Evolutionary conservation across 2,888 invertebrate genomes (phyloP).

Genomic region (Pyralis farinalis): DNA sequence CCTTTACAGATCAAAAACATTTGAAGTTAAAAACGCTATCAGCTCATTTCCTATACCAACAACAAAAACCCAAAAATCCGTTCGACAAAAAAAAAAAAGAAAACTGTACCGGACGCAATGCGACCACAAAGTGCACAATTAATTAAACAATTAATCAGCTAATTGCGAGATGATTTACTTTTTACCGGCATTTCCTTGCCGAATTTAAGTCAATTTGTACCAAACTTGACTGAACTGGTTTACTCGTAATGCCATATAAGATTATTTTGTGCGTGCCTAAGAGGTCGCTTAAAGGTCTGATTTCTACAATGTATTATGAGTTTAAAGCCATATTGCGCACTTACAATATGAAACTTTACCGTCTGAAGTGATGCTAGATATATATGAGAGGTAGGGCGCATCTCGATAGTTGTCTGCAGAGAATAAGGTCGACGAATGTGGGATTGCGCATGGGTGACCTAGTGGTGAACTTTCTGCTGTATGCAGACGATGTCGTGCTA

Average conservation of each 20-base stretch:
- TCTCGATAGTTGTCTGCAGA: too few species aligned
- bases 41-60: too few species aligned
- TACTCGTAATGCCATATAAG: constrained; percentile 32
- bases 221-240: constrained; percentile 32
- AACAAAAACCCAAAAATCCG: too few species aligned
- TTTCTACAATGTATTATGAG: neutral
- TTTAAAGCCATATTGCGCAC: too few species aligned
- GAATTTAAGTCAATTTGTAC: constrained; percentile 62
- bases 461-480: too few species aligned
- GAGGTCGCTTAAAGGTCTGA: constrained; percentile 3
- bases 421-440: too few species aligned
- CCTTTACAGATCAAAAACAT: too few species aligned
- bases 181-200: constrained; percentile 40
- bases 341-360: neutral
- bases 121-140: constrained; percentile 58
- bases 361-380: neutral
- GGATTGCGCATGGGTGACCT: too few species aligned
- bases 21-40: too few species aligned
- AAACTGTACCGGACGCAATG: constrained; percentile 41
- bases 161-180: constrained; percentile 75
- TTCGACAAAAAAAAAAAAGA: constrained; percentile 24
- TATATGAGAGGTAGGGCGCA: too few species aligned
- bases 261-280: constrained; percentile 37
- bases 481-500: too few species aligned
- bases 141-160: constrained; percentile 80